These are phyloP conservation scores for Uropetala carovei DNA, from an alignment of 2,888 invertebrate species.

Conservation along the genomic window DNA sequence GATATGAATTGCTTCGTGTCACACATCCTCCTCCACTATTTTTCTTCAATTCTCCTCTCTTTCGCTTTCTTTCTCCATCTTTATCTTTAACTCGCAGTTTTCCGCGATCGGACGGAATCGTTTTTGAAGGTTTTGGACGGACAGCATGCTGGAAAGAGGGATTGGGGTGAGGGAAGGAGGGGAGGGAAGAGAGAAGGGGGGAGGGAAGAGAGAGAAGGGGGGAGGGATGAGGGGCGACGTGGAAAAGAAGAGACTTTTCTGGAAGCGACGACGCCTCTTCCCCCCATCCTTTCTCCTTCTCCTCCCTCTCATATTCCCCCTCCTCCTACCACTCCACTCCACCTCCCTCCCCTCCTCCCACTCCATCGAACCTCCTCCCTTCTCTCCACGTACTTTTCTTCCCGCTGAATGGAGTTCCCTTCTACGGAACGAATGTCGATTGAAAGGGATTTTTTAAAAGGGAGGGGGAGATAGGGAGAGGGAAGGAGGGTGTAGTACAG, in stretches of 20 bases:
- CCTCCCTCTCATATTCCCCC: not conserved
- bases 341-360: not conserved
- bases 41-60: not conserved
- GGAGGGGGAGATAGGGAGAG: not conserved
- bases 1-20: slow-evolving; percentile 40
- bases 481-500: not conserved
- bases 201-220: too few relatives aligned
- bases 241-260: not conserved
- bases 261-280: not conserved
- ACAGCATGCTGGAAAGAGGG: too few relatives aligned
- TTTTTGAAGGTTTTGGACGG: not conserved
- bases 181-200: not conserved
- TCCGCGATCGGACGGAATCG: slow-evolving; percentile 16
- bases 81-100: slow-evolving; percentile 19
- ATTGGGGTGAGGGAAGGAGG: too few relatives aligned
- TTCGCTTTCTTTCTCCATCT: not conserved
- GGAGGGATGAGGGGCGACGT: not conserved
- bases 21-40: not conserved
- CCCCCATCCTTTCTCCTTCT: not conserved
- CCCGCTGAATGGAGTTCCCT: slow-evolving; percentile 2
- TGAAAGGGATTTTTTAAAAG: slow-evolving; percentile 12
- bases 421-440: not conserved
- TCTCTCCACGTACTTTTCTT: not conserved
- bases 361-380: too few relatives aligned
- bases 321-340: not conserved